Evolutionary conservation across 2,113 vertebrate species (phyloP).

Genomic region (Tachysurus fulvidraco): DNA sequence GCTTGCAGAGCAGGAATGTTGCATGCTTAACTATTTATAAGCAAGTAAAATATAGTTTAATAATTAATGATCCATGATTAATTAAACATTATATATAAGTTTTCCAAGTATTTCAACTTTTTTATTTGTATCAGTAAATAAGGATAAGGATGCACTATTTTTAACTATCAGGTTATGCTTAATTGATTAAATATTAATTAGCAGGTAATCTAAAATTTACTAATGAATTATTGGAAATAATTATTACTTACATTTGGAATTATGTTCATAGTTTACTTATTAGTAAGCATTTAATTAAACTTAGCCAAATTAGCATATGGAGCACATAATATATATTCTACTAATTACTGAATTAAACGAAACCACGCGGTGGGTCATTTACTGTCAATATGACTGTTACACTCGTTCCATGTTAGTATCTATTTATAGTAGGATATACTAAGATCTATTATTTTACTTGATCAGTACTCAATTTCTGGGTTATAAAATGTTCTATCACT

Average conservation of each 20-base stretch:
- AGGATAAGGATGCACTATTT: not conserved
- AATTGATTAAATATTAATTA: not conserved
- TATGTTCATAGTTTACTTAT: not conserved
- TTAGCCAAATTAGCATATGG: too few relatives aligned
- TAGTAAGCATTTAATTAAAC: not conserved
- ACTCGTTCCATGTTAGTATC: not conserved
- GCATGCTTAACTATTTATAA: not conserved
- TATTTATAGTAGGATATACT: not conserved
- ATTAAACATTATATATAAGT: not conserved
- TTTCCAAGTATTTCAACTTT: not conserved
- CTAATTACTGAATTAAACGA: not conserved
- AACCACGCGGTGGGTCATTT: too few relatives aligned
- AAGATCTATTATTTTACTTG: not conserved
- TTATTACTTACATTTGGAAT: not conserved
- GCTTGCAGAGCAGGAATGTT: not conserved
- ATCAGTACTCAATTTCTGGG: not conserved
- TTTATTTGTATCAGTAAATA: not conserved
- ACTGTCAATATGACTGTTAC: not conserved
- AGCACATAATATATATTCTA: not conserved
- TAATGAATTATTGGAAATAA: not conserved
- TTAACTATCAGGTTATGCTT: not conserved
- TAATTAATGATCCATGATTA: constrained; percentile 9
- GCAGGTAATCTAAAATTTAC: not conserved
- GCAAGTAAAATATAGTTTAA: constrained; percentile 3
- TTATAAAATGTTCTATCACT: not conserved